These are phyloP conservation scores for Falco naumanni DNA, from an alignment of 2,797 vertebrate genomes.

Conservation along the genomic window DNA sequence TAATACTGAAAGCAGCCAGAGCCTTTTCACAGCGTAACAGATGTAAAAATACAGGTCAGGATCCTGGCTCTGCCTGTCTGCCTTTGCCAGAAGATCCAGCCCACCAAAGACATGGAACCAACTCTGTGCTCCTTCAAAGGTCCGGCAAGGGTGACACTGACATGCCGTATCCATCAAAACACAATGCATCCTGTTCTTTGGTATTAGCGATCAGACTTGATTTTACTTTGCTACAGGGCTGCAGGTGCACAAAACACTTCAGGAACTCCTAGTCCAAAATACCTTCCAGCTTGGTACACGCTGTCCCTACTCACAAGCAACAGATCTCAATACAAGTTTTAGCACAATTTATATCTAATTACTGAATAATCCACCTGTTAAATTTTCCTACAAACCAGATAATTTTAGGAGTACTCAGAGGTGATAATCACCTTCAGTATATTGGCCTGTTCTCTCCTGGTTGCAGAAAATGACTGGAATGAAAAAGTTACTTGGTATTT, in stretches of 20 bases:
- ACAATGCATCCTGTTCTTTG: neutral
- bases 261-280: neutral
- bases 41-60: slow-evolving; percentile 19
- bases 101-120: neutral
- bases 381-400: neutral
- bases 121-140: neutral
- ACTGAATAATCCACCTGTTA: neutral
- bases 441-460: neutral
- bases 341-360: neutral
- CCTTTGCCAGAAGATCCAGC: slow-evolving; percentile 12
- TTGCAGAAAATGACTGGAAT: neutral
- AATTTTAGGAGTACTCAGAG: neutral
- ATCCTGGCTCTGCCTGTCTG: neutral
- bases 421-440: neutral
- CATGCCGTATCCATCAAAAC: neutral
- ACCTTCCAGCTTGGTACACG: neutral
- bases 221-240: neutral
- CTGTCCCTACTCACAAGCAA: neutral
- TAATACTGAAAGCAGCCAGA: neutral
- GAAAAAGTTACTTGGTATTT: neutral
- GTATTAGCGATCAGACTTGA: neutral
- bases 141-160: neutral
- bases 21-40: neutral
- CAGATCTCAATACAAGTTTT: neutral
- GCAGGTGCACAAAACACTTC: neutral